These are phyloP conservation scores for Cantharis rufa DNA, from an alignment of 2,888 invertebrate genomes.

Conservation along the genomic window DNA sequence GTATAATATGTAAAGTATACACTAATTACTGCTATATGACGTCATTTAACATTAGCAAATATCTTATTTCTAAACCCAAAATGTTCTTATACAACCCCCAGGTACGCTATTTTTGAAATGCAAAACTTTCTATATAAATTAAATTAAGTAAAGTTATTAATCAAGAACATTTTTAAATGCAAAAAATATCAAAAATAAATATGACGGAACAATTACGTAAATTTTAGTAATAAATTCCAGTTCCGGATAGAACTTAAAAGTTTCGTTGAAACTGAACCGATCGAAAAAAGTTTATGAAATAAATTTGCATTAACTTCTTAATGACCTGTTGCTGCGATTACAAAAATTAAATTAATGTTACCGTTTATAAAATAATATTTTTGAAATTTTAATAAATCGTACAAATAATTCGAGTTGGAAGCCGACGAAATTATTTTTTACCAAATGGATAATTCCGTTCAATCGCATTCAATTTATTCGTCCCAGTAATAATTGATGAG, in stretches of 20 bases:
- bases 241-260: not conserved
- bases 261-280: not conserved
- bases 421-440: no score
- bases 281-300: not conserved
- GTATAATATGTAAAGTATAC: not conserved
- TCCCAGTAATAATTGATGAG: no score
- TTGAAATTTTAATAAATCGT: no score
- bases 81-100: no score
- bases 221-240: not conserved
- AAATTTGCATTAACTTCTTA: not conserved
- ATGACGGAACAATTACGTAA: not conserved
- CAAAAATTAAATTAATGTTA: not conserved
- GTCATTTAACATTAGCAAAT: not conserved
- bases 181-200: not conserved
- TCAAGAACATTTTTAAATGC: not conserved
- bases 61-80: no score
- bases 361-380: not conserved
- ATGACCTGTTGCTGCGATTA: not conserved
- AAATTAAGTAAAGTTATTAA: not conserved
- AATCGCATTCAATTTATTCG: no score
- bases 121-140: not conserved
- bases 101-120: not conserved
- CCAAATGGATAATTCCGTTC: no score
- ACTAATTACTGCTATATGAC: not conserved
- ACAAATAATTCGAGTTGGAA: no score